Evolutionary conservation across 2,888 invertebrate species (phyloP).

Genomic region (Drosophila colorata): DNA sequence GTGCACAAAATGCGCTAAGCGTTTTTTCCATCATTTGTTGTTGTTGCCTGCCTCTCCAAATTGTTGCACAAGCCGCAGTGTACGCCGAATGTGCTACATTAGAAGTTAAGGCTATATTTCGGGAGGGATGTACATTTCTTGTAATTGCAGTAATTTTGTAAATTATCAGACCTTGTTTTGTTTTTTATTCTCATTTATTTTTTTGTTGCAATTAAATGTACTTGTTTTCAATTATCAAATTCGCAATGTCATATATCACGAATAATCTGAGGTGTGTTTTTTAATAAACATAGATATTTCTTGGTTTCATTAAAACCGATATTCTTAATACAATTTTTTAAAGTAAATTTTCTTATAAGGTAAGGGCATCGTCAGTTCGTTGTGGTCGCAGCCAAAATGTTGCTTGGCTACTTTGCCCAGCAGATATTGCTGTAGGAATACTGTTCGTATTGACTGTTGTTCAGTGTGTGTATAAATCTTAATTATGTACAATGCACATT

Average conservation of each 20-base stretch:
- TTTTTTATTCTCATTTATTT: no score
- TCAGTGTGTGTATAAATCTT: slow-evolving; percentile 72
- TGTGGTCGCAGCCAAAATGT: slow-evolving; percentile 7
- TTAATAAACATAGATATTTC: neutral
- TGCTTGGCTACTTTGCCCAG: slow-evolving; percentile 37
- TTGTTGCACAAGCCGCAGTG: slow-evolving; percentile 25
- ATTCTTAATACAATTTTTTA: no score
- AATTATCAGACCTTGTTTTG: no score
- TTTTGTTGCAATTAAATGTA: no score
- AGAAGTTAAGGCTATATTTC: neutral
- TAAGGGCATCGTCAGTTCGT: slow-evolving; percentile 17
- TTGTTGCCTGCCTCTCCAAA: slow-evolving; percentile 2
- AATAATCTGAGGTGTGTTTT: no score
- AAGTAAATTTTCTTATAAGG: no score
- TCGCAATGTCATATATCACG: no score
- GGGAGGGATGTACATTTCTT: no score
- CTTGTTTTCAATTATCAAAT: no score
- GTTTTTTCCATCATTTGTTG: slow-evolving; percentile 12
- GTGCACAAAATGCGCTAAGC: slow-evolving; percentile 56
- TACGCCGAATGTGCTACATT: slow-evolving; percentile 31
- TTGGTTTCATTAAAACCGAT: neutral
- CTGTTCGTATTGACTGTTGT: slow-evolving; percentile 57
- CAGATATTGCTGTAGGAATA: slow-evolving; percentile 43
- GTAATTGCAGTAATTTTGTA: no score
- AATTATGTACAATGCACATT: slow-evolving; percentile 79